phyloP scores from a whole-genome alignment of 2,113 vertebrate species.

The Melanotaenia duboulayi region DNA sequence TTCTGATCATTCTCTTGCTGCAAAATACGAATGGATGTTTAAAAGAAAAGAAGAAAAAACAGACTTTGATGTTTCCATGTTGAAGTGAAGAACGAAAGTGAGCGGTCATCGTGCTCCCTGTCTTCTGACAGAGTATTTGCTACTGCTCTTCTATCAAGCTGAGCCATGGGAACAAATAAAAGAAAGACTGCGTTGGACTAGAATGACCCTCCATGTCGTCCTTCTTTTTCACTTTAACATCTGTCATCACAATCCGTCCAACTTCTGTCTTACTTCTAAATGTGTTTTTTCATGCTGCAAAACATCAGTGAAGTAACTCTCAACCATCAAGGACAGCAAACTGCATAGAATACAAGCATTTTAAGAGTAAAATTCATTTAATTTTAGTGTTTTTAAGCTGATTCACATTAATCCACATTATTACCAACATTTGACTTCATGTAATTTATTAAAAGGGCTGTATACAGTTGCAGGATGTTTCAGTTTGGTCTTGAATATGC shows the following conservation, averaged over 20 bases:
- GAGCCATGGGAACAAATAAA: conserved; percentile 62
- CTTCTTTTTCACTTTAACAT: conserved; percentile 43
- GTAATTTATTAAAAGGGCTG: background rate
- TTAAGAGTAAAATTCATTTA: background rate
- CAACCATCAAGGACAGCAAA: background rate
- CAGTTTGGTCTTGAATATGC: too few relatives aligned
- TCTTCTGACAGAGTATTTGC: conserved; percentile 37
- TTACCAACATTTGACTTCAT: background rate
- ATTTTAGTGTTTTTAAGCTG: background rate
- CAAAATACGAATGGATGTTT: background rate
- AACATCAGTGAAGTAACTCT: too few relatives aligned
- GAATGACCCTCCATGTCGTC: conserved; percentile 36
- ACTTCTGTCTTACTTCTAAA: background rate
- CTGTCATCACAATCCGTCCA: conserved; percentile 1
- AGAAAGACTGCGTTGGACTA: conserved; percentile 35
- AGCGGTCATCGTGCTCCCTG: conserved; percentile 16
- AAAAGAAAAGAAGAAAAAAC: background rate
- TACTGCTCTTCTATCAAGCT: conserved; percentile 51
- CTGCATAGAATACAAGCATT: background rate
- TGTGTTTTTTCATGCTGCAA: background rate
- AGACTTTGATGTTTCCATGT: conserved; percentile 20
- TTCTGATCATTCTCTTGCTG: conserved; percentile 1
- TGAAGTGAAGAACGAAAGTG: conserved; percentile 1
- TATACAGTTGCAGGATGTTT: too few relatives aligned
- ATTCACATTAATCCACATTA: background rate